Base-by-base conservation (phyloP, 2,888 invertebrate genomes). In the Sclerodermus sp. region DNA sequence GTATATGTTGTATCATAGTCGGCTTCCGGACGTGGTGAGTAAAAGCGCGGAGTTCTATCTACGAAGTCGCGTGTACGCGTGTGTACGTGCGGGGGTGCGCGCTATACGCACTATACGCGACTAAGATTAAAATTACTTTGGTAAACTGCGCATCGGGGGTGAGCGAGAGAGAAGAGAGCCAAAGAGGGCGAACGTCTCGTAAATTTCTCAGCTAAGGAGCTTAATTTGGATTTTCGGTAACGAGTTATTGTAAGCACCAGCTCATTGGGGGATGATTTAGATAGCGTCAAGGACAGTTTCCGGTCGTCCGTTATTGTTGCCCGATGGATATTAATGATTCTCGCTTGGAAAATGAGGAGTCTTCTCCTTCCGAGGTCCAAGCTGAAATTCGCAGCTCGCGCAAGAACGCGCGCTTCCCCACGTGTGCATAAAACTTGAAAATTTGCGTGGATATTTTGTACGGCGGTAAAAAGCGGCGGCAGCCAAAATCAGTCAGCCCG, bases 141-240 rank as follows among this genome's bases (percentile, higher is more conserved):
- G 71, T 70, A 69, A 71, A 73, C 71, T 70, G 65, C 58, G 53
- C 6, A 40, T 41, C 44, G 29, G n/a, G 45, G 38, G 39, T 32
- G 45, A 45, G 46, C 2, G n/a, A 17, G 40, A 38, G 37, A 41
- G 52, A 48, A 46, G 51, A 45, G 45, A 39, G 41, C 38, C 34
- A 31, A 31, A 37, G 29, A 53, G 48, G 55, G 48, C 39, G 58
- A 63, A 66, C 61, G 72, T 74, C 76, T 75, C 71, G 74, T 70
- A 74, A 76, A 76, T 74, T 76, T 76, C 70, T 69, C 64, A 62
- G 66, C 64, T 77, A 78, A 78, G 78, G 61, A 76, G 78, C 78
- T 78, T 78, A 78, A 76, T 77, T 76, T 73, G 70, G 74, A 74
- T 77, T 74, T 74, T 74, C 74, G 68, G 71, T 76, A 77, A 77